Base-by-base conservation (phyloP, 2,888 invertebrate genomes). In the Melinaea menophilus region DNA sequence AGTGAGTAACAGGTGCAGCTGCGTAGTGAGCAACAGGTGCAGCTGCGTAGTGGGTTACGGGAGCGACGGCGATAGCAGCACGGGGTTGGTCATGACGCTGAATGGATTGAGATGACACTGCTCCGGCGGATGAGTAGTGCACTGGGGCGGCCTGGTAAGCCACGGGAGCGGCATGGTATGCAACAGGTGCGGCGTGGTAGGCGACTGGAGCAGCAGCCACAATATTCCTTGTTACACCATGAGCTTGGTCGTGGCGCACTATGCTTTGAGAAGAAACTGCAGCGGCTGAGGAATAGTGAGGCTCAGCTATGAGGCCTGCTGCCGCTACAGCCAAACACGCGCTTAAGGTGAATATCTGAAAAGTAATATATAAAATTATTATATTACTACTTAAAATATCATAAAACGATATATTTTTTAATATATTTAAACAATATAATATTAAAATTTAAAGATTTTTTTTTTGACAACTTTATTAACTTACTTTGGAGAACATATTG, bases 401-500 rank as follows among this genome's bases (percentile, higher is more conserved):
- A 2, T 12, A 46, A 46, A 46, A 46, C 11, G 4, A 46, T 2
- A 46, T 46, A n/a, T 3, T 12, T 9, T 46, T 4, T 46, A 46
- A 46, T 22, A 22, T 22, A 22, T 22, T 22, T 22, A 22, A 22
- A 22, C 22, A 22, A 22, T 22, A 22, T 22, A 22, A 22, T 22
- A 22, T 22, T 22, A 22, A 22, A 22, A 22, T 22, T 5, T 37
- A 37, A 37, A 5, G 5, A 7, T 37, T 37, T 37, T 7, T 37
- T 37, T 37, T 55, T 59, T 47, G 4, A 5, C 45, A 46, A 35
- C 47, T 47, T 46, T 58, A 47, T 48, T 56, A 64, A 81, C 85
- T 85, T 77, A 87, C 86, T 84, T 85, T 84, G 67, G 79, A 79
- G 81, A 81, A 84, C 86, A 87, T 85, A 68, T 82, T 84, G 48